Base-by-base conservation (phyloP, 1,140 invertebrate genomes). In the Acyrthosiphon pisum region DNA sequence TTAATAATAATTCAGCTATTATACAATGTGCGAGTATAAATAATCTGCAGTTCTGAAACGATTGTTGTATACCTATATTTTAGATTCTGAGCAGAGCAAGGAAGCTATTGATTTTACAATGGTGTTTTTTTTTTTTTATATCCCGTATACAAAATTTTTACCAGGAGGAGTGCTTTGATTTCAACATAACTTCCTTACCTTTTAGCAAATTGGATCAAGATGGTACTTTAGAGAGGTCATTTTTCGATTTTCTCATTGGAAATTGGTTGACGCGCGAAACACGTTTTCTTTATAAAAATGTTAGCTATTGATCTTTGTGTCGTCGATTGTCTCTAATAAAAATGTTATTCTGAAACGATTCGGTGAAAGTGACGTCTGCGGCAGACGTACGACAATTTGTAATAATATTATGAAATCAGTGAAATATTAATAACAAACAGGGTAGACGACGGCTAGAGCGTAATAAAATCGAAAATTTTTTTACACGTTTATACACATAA, bases 331-430 rank as follows among this genome's bases (percentile, higher is more conserved):
- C 60, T 76, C 60, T 76, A 18, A 76, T 76, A 76, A 76, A 76
- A 76, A 76, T 76, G 60, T 76, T 41, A 2, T 41, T 41, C 26
- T 60, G 30, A 37, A 41, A 83, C 81, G 8, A 37, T 83, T 44
- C 23, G 83, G 84, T 44, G 44, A 87, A 87, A 87, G 84, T 87
- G 84, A 87, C 84, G 84, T 46, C 41, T 20, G 60, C 44, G 44
- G 26, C 83, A 83, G 41, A 86, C 83, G 26, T 86, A 41, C 81
- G 37, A 84, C 22, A 84, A 22, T n/a, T 53, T 53, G 83, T 84
- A 41, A 76, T n/a, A 76, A 76, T n/a, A 76, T 76, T 35, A 20
- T 76, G n/a, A n/a, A n/a, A n/a, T n/a, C n/a, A n/a, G n/a, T 22
- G 35, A 83, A 83, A 37, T 83, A 37, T 83, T 37, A 37, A 83